Evolutionary conservation across 2,888 invertebrate species (phyloP).

Genomic region (Ditula angustiorana): DNA sequence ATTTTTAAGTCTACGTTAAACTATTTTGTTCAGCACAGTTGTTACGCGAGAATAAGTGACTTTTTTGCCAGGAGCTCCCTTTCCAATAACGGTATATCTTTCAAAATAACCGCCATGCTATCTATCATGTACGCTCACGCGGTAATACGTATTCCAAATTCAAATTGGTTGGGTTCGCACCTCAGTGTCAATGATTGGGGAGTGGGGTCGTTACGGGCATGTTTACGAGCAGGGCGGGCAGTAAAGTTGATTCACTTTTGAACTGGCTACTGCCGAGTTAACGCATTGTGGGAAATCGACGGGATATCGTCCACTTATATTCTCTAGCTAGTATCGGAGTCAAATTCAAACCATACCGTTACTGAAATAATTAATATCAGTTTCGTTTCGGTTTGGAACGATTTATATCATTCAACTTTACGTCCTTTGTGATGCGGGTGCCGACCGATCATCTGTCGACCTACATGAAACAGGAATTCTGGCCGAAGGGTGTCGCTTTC

Average conservation of each 20-base stretch:
- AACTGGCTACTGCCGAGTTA: not conserved
- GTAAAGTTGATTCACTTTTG: constrained; percentile 20
- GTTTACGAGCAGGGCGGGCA: constrained; percentile 21
- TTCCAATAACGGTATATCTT: constrained; percentile 24
- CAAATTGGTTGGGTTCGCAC: constrained; percentile 29
- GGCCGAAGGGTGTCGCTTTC: no score
- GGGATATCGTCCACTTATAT: no score
- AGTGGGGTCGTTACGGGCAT: constrained; percentile 4
- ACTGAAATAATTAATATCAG: no score
- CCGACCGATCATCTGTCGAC: no score
- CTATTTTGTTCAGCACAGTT: no score
- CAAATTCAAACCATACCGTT: no score
- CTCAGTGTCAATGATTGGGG: constrained; percentile 19
- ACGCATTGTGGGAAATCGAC: not conserved
- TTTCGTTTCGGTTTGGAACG: no score
- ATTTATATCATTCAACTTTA: no score
- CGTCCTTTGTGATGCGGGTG: no score
- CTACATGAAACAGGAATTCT: no score
- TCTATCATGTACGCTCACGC: not conserved
- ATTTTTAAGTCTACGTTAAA: no score
- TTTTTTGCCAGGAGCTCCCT: not conserved
- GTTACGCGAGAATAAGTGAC: not conserved
- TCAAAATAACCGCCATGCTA: constrained; percentile 6
- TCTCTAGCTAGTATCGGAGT: no score
- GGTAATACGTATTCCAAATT: constrained; percentile 23